Evolutionary conservation across 2,113 vertebrate genomes (phyloP).

Genomic region (Lates calcarifer): DNA sequence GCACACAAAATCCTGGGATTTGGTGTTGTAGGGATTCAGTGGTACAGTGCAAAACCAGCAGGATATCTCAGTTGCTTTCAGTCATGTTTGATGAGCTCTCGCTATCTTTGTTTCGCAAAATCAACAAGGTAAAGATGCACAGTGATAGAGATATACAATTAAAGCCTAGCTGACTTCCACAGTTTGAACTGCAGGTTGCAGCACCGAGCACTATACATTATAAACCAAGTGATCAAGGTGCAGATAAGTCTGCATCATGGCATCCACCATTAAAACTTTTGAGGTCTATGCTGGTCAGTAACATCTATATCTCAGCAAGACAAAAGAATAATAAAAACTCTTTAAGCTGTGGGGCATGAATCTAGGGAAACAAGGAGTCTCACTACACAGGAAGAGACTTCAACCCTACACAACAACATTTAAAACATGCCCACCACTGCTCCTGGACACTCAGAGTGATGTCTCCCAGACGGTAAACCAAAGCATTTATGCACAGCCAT

Average conservation of each 20-base stretch:
- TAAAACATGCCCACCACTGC: neutral
- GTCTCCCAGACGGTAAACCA: constrained; percentile 10
- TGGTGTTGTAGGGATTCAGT: neutral
- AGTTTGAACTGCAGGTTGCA: no score
- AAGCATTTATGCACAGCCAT: constrained; percentile 35
- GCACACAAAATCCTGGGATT: neutral
- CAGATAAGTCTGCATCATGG: neutral
- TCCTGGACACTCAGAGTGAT: neutral
- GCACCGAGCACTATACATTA: neutral
- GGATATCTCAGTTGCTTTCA: neutral
- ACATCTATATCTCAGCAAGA: constrained; percentile 11
- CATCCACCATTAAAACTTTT: neutral
- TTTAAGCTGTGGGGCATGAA: neutral
- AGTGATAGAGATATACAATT: no score
- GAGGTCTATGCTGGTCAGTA: neutral
- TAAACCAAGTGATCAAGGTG: neutral
- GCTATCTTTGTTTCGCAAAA: neutral
- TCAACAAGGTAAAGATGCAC: no score
- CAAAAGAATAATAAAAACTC: constrained; percentile 2
- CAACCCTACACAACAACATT: constrained; percentile 9
- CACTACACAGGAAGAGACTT: constrained; percentile 9
- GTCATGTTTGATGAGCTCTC: neutral
- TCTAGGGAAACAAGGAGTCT: constrained; percentile 2
- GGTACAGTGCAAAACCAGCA: neutral
- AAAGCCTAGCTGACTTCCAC: no score